Evolutionary conservation across 2,797 vertebrate species (phyloP).

Genomic region (Leptodactylus fallax): DNA sequence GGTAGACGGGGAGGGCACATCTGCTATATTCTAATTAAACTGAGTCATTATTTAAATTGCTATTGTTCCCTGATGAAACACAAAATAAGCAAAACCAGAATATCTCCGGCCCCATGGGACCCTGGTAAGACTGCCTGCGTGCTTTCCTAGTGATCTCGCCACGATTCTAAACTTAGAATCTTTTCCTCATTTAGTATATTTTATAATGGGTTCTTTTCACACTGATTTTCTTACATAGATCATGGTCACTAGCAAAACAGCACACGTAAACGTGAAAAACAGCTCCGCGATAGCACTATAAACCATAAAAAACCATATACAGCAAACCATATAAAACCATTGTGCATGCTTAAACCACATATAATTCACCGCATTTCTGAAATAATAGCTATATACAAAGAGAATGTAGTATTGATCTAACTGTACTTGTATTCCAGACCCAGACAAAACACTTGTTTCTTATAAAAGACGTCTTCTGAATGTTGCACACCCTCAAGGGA

Average conservation of each 20-base stretch:
- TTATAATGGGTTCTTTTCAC: neutral
- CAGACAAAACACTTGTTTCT: conserved; percentile 1
- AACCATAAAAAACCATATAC: neutral
- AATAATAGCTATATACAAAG: conserved; percentile 1
- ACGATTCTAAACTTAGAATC: neutral
- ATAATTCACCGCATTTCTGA: neutral
- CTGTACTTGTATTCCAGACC: neutral
- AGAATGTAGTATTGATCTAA: neutral
- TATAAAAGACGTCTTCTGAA: conserved; percentile 18
- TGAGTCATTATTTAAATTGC: conserved; percentile 45
- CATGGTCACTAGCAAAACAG: neutral
- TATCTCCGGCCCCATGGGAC: neutral
- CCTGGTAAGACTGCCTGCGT: neutral
- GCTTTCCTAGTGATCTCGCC: conserved; percentile 4
- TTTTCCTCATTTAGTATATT: neutral
- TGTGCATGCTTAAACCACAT: neutral
- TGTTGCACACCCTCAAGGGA: neutral
- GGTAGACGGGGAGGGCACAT: conserved; percentile 26
- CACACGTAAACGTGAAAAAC: neutral
- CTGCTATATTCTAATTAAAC: conserved; percentile 51
- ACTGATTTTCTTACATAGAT: neutral
- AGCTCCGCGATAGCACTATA: too few relatives aligned
- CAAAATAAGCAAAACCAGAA: conserved; percentile 43
- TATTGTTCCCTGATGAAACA: conserved; percentile 43
- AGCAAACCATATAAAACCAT: neutral